Evolutionary conservation across 2,113 vertebrate genomes (phyloP).

Genomic region (Cercocebus atys): DNA sequence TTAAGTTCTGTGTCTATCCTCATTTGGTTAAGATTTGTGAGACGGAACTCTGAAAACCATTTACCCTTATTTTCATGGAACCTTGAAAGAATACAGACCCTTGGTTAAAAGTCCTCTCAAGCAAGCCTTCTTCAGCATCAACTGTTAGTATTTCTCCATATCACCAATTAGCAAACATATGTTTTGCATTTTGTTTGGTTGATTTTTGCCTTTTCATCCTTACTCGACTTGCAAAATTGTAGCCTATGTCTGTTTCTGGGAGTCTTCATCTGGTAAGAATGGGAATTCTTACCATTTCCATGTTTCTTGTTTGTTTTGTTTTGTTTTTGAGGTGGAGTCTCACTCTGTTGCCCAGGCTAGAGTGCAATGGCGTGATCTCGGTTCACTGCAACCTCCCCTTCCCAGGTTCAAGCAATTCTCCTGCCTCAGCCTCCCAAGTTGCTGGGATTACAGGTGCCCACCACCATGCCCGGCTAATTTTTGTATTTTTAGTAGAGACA

Average conservation of each 20-base stretch:
- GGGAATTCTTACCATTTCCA: not conserved
- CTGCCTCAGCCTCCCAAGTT: no score
- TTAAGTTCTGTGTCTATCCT: not conserved
- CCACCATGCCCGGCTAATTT: no score
- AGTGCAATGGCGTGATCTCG: no score
- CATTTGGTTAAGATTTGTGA: constrained; percentile 9
- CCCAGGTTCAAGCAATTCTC: no score
- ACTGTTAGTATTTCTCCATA: not conserved
- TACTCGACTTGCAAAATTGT: not conserved
- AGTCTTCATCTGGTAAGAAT: not conserved
- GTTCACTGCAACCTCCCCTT: no score
- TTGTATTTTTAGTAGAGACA: no score
- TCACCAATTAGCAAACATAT: not conserved
- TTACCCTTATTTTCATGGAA: not conserved
- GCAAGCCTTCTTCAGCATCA: not conserved
- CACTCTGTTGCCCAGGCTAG: no score
- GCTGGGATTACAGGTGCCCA: no score
- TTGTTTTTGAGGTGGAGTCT: no score
- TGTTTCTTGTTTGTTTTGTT: not conserved
- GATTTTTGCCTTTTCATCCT: constrained; percentile 10
- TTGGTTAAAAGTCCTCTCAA: not conserved
- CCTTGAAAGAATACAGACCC: not conserved
- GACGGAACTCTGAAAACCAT: not conserved
- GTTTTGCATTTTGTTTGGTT: not conserved
- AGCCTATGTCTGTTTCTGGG: not conserved